Conservation (phyloP, 2,797 vertebrate species). For the Gouania willdenowi region DNA sequence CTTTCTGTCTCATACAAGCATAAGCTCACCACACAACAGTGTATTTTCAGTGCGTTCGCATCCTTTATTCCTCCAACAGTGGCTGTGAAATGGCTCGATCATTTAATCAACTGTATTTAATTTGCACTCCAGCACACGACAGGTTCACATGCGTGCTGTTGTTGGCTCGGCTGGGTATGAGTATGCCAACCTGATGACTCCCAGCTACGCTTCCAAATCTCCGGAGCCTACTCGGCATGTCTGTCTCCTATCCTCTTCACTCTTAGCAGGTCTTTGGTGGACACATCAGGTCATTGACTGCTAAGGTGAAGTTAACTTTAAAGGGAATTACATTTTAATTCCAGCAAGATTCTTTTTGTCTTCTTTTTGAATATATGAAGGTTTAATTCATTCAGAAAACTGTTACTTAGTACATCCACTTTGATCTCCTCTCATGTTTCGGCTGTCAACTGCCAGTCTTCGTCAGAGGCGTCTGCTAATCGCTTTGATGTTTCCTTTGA, state of each 20-base stretch:
- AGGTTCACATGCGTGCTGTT: conserved; percentile 66
- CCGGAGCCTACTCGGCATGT: conserved; percentile 59
- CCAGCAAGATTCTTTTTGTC: conserved; percentile 76
- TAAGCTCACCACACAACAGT: conserved; percentile 8
- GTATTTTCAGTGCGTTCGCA: conserved; percentile 50
- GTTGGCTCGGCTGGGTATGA: conserved; percentile 59
- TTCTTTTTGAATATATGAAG: conserved; percentile 66
- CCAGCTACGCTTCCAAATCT: conserved; percentile 65
- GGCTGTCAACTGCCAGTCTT: no score
- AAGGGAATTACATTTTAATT: conserved; percentile 80
- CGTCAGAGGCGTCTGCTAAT: no score
- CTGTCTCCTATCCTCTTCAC: conserved; percentile 53
- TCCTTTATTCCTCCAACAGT: conserved; percentile 70
- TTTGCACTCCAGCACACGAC: conserved; percentile 70
- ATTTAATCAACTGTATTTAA: conserved; percentile 79
- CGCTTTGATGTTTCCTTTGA: no score
- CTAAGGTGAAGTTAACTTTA: conserved; percentile 78
- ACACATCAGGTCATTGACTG: conserved; percentile 78
- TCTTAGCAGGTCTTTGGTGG: conserved; percentile 65
- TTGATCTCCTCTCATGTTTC: no score
- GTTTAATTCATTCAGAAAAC: no score
- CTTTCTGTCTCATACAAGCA: conserved; percentile 28
- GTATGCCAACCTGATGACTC: conserved; percentile 64
- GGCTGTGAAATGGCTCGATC: conserved; percentile 75
- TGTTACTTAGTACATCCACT: conserved; percentile 65